phyloP scores from a whole-genome alignment of 2,888 invertebrate species.

The Drosophila mulleri region DNA sequence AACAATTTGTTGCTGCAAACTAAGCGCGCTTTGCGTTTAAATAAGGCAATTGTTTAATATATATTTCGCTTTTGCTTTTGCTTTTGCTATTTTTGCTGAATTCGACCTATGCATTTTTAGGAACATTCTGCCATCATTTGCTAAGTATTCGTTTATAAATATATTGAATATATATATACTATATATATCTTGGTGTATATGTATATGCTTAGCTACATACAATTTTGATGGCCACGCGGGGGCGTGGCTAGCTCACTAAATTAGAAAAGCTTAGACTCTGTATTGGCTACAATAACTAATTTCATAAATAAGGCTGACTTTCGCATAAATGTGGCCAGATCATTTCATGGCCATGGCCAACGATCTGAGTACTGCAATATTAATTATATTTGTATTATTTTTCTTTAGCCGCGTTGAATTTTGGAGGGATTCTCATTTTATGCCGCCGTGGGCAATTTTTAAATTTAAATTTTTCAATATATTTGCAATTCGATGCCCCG shows the following conservation, averaged over 20 bases:
- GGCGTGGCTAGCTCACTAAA: conserved; percentile 62
- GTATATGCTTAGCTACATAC: conserved; percentile 37
- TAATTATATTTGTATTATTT: neutral
- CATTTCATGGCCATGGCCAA: conserved; percentile 17
- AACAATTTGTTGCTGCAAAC: conserved; percentile 68
- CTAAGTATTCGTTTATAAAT: conserved; percentile 55
- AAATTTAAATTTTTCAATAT: neutral
- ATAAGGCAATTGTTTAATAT: conserved; percentile 64
- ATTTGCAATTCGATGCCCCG: neutral
- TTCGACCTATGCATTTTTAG: conserved; percentile 57
- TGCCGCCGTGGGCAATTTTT: conserved; percentile 10
- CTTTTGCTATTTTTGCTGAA: conserved; percentile 8
- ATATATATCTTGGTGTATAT: conserved; percentile 19
- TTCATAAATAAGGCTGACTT: conserved; percentile 76
- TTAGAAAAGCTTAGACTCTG: conserved; percentile 68
- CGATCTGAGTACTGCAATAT: conserved; percentile 52
- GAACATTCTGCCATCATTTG: conserved; percentile 69
- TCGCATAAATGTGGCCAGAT: conserved; percentile 35
- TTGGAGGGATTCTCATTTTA: conserved; percentile 67
- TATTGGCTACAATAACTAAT: conserved; percentile 71
- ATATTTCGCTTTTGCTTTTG: conserved; percentile 9
- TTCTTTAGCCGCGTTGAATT: conserved; percentile 40
- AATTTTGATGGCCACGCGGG: conserved; percentile 46
- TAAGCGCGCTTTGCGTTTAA: conserved; percentile 72
- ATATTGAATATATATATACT: conserved; percentile 47